These are phyloP conservation scores for Acanthosoma haemorrhoidale DNA, from an alignment of 2,888 invertebrate genomes.

Conservation along the genomic window DNA sequence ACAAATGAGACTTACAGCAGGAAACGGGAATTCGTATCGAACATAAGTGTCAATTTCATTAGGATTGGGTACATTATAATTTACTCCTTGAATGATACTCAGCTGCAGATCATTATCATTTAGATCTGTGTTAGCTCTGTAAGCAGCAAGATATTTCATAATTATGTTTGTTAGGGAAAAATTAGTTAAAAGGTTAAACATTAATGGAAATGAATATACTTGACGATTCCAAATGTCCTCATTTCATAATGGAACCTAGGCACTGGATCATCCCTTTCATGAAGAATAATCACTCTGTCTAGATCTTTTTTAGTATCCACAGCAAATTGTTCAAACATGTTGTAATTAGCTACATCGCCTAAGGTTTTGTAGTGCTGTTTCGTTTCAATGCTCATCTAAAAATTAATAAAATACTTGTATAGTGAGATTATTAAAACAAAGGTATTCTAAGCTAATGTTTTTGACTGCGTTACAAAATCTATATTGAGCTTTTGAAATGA, in stretches of 20 bases:
- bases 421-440: too few relatives aligned
- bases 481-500: too few relatives aligned
- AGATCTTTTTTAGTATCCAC: constrained; percentile 80
- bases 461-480: too few relatives aligned
- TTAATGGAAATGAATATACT: constrained; percentile 50
- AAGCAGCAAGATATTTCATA: neutral
- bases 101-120: constrained; percentile 87
- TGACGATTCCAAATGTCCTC: constrained; percentile 81
- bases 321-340: constrained; percentile 83
- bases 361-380: constrained; percentile 82
- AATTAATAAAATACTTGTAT: too few relatives aligned
- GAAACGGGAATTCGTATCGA: constrained; percentile 87
- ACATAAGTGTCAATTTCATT: constrained; percentile 90
- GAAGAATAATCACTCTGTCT: constrained; percentile 70
- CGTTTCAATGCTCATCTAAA: constrained; percentile 73
- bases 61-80: constrained; percentile 74
- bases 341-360: constrained; percentile 83
- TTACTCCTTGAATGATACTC: constrained; percentile 77
- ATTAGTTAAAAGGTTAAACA: neutral
- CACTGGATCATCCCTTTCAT: constrained; percentile 49
- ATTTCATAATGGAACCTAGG: constrained; percentile 93
- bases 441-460: too few relatives aligned
- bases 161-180: neutral
- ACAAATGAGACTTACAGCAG: constrained; percentile 56
- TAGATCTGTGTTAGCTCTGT: constrained; percentile 79